These are phyloP conservation scores for Dryadula phaetusa DNA, from an alignment of 2,888 invertebrate genomes.

Conservation along the genomic window DNA sequence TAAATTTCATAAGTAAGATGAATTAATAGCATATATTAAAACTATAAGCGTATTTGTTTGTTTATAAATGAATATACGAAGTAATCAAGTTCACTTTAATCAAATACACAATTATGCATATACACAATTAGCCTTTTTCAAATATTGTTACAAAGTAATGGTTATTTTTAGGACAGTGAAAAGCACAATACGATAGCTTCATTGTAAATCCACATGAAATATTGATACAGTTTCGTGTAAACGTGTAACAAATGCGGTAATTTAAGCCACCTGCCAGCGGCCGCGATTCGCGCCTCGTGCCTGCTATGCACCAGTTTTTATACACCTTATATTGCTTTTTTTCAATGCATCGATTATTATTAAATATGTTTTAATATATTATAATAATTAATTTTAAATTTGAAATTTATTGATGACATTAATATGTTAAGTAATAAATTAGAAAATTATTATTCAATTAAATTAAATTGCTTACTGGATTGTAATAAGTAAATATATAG, in stretches of 20 bases:
- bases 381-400: slow-evolving; percentile 52
- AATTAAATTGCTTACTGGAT: too few species aligned
- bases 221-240: slow-evolving; percentile 85
- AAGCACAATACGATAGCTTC: slow-evolving; percentile 75
- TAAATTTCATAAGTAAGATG: not conserved
- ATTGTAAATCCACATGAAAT: slow-evolving; percentile 83
- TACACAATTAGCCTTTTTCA: not conserved
- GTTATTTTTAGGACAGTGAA: slow-evolving; percentile 43
- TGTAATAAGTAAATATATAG: not conserved
- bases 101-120: too few species aligned
- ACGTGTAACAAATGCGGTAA: slow-evolving; percentile 85
- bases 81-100: too few species aligned
- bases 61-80: not conserved
- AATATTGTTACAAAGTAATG: slow-evolving; percentile 29
- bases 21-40: not conserved
- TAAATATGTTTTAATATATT: slow-evolving; percentile 50
- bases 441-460: too few species aligned
- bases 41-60: not conserved
- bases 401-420: not conserved
- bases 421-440: not conserved
- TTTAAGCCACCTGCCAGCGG: slow-evolving; percentile 79
- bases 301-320: slow-evolving; percentile 75
- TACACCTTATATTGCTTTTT: slow-evolving; percentile 61
- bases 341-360: slow-evolving; percentile 47
- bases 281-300: slow-evolving; percentile 61